Conservation (phyloP, 2,113 vertebrate species). For the Heterotilapia buettikoferi region DNA sequence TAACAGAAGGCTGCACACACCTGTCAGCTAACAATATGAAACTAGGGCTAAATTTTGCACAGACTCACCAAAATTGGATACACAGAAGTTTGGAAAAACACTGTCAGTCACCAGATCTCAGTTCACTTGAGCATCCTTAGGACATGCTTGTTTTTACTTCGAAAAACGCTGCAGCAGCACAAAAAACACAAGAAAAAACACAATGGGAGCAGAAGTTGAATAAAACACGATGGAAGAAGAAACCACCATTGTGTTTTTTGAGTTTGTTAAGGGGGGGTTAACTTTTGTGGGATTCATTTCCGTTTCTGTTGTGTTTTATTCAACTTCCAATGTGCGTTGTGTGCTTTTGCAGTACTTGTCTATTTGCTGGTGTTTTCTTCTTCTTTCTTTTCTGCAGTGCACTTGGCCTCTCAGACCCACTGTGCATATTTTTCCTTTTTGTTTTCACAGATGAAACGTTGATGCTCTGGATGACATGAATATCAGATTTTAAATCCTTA, state of each 20-base stretch:
- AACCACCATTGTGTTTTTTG: not conserved
- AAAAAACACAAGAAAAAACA: not conserved
- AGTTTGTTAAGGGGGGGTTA: not conserved
- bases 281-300: not conserved
- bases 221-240: not conserved
- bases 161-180: not conserved
- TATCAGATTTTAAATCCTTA: not conserved
- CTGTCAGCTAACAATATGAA: not conserved
- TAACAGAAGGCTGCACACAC: not conserved
- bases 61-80: not conserved
- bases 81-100: not conserved
- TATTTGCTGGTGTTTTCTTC: not conserved
- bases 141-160: not conserved
- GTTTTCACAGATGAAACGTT: not conserved
- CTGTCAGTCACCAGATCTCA: not conserved
- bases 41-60: not conserved
- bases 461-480: not conserved
- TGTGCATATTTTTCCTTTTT: not conserved
- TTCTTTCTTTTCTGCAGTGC: not conserved
- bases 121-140: not conserved
- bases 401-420: not conserved
- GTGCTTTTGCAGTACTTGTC: not conserved
- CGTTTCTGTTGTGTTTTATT: not conserved
- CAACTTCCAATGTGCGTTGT: not conserved
- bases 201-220: not conserved